These are phyloP conservation scores for Fregetta grallaria DNA, from an alignment of 2,113 vertebrate species.

Conservation along the genomic window DNA sequence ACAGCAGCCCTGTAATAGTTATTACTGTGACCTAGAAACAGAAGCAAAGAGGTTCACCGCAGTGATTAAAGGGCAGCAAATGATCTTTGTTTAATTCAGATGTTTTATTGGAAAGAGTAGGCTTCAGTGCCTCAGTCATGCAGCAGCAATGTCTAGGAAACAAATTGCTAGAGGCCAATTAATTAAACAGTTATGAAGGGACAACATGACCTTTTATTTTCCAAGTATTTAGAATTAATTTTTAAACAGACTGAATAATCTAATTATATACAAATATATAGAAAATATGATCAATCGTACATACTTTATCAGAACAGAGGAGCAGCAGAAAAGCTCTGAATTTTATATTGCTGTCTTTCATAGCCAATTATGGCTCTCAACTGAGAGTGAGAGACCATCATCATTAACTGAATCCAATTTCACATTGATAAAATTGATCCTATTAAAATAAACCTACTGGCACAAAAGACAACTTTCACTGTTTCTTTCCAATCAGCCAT, in stretches of 20 bases:
- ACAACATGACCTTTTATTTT: background rate
- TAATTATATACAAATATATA: background rate
- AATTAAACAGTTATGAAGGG: background rate
- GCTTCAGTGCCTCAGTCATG: background rate
- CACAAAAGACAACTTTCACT: background rate
- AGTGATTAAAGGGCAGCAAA: background rate
- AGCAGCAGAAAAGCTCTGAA: background rate
- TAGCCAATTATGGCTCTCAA: background rate
- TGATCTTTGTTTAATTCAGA: background rate
- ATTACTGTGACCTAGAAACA: background rate
- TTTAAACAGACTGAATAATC: background rate
- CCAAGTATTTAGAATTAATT: background rate
- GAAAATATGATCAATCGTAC: background rate
- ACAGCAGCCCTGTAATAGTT: background rate
- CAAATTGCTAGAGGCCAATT: background rate
- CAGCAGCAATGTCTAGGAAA: background rate
- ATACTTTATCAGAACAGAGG: background rate
- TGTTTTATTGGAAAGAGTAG: background rate
- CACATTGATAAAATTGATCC: conserved; percentile 16
- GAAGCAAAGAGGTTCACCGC: background rate
- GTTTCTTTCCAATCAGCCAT: background rate
- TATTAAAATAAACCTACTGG: conserved; percentile 38
- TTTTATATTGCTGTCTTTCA: background rate
- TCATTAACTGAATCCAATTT: conserved; percentile 36
- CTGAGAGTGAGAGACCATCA: background rate